phyloP scores from a whole-genome alignment of 2,888 invertebrate genomes.

The Cotesia congregata region DNA sequence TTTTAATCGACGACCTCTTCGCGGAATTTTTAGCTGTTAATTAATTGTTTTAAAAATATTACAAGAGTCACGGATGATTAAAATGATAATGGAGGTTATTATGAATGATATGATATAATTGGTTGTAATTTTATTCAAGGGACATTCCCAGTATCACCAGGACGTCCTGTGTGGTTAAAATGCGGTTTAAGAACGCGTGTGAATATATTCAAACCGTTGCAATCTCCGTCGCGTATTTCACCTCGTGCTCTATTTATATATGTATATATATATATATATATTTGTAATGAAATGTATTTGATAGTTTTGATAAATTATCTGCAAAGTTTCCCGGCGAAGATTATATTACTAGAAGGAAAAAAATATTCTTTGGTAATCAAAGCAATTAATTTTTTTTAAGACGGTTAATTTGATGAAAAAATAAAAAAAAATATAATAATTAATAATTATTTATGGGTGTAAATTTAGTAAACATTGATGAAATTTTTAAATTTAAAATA shows the following conservation, averaged over 20 bases:
- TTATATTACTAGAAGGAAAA: constrained; percentile 12
- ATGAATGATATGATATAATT: not conserved
- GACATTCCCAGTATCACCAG: constrained; percentile 61
- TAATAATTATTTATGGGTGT: too few relatives aligned
- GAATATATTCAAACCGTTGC: constrained; percentile 41
- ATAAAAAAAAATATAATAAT: too few relatives aligned
- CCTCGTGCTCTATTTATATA: constrained; percentile 33
- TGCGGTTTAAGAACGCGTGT: constrained; percentile 55
- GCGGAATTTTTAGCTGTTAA: not conserved
- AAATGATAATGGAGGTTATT: not conserved
- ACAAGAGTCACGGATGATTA: not conserved
- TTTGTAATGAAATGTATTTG: constrained; percentile 10
- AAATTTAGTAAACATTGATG: not conserved
- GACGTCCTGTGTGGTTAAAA: constrained; percentile 65
- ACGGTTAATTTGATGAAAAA: too few relatives aligned
- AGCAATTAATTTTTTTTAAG: too few relatives aligned
- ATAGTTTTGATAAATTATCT: constrained; percentile 60
- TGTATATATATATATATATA: constrained; percentile 20
- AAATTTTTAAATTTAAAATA: not conserved
- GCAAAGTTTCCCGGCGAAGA: constrained; percentile 52
- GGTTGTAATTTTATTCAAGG: constrained; percentile 7
- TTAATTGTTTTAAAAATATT: not conserved
- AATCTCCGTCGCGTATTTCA: constrained; percentile 51
- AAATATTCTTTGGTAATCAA: not conserved
- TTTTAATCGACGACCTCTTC: not conserved